Base-by-base conservation (phyloP, 1,140 invertebrate species). In the Drosophila pandora region DNA sequence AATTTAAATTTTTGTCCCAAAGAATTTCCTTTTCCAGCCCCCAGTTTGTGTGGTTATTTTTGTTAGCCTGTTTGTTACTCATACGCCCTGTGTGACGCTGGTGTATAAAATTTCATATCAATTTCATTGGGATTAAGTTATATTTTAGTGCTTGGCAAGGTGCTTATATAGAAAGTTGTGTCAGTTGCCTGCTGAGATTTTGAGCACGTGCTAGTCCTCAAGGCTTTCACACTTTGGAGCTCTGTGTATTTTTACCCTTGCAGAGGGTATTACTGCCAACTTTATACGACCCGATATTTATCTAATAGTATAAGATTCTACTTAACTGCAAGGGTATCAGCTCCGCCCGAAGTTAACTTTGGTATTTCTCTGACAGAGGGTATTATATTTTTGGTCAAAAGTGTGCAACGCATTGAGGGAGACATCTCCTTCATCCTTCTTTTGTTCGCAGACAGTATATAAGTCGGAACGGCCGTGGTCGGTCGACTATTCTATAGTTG, bases 101-200 rank as follows among this genome's bases (percentile, higher is more conserved):
- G 56, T 74, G 70, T 65, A 60, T 83, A 70, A 78, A 87, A 78
- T 85, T 81, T 81, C 82, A 81, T 85, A 85, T 85, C 81, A 85
- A 85, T 85, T 85, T 85, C 77, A 61, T 78, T 67, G 58, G 81
- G 81, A 85, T 85, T 85, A 87, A 85, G 81, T 78, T 88, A 88
- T 87, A 87, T 87, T 87, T 87, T 87, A 85, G 75, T 82, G 79
- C 78, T 88, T 49, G 65, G 45, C 69, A 75, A 82, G 78, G 82
- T 88, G 83, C 78, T 77, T 74, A 80, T 73, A 58, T 73, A 58
- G 65, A 61, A 72, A 70, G 79, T 79, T 67, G 22, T 47, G 58
- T 75, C 32, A 28, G 30, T 63, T 67, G 6, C 55, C 72, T 76
- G 77, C 81, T 71, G 82, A 81, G 82, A 85, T 85, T 85, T 85